Conservation (phyloP, 2,888 invertebrate species). For the Entomobrya proxima region DNA sequence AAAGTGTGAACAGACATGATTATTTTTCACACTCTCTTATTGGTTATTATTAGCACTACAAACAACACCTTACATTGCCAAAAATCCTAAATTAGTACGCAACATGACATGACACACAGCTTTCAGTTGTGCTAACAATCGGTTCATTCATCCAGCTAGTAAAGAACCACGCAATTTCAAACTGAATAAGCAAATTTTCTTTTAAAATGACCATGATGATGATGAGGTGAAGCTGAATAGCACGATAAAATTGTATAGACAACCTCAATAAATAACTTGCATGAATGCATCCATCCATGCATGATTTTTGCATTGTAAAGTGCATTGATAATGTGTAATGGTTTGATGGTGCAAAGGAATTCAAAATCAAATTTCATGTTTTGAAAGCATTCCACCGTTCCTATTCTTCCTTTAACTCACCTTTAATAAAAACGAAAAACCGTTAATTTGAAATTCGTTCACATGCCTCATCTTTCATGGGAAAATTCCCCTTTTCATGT, state of each 20-base stretch:
- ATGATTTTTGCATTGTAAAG: constrained; percentile 27
- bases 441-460: constrained; percentile 62
- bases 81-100: constrained; percentile 24
- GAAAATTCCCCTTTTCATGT: constrained; percentile 53
- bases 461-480: constrained; percentile 62
- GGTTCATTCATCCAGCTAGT: constrained; percentile 57
- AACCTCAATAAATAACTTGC: constrained; percentile 10
- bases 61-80: background rate
- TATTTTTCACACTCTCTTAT: background rate
- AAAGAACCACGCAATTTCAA: constrained; percentile 23
- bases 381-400: constrained; percentile 21
- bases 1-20: background rate
- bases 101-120: constrained; percentile 50
- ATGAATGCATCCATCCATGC: constrained; percentile 25
- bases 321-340: constrained; percentile 22
- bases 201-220: constrained; percentile 11
- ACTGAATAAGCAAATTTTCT: constrained; percentile 16
- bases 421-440: constrained; percentile 31
- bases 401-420: constrained; percentile 17
- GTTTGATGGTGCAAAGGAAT: constrained; percentile 4
- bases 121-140: constrained; percentile 53
- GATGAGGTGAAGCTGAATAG: constrained; percentile 5
- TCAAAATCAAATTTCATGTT: constrained; percentile 16
- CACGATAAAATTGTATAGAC: background rate
- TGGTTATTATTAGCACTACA: constrained; percentile 8